phyloP scores from a whole-genome alignment of 2,797 vertebrate genomes.

The Argyrosomus regius region DNA sequence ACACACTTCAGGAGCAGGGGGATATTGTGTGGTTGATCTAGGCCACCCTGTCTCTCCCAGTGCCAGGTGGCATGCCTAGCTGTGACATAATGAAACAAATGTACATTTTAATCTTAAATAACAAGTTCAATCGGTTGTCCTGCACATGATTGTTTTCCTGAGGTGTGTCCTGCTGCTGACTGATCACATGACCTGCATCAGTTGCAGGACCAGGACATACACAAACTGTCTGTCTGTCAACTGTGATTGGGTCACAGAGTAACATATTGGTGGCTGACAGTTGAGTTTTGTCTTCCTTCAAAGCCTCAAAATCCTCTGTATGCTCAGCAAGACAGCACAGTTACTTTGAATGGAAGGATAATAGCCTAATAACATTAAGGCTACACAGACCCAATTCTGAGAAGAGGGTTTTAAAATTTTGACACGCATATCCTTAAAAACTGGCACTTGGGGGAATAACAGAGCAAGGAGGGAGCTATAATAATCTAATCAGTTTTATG shows the following conservation, averaged over 20 bases:
- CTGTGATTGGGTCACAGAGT: conserved; percentile 50
- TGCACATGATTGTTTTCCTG: not conserved
- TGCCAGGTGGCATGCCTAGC: not conserved
- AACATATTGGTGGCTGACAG: conserved; percentile 37
- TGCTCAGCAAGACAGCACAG: not conserved
- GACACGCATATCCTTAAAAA: not conserved
- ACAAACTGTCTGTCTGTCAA: conserved; percentile 30
- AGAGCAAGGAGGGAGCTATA: not conserved
- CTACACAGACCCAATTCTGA: not conserved
- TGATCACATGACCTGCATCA: conserved; percentile 39
- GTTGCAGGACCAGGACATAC: conserved; percentile 7
- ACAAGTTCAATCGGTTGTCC: not conserved
- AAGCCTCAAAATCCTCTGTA: not conserved
- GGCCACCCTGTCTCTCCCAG: not conserved
- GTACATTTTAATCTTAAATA: not conserved
- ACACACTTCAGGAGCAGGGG: not conserved
- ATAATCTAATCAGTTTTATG: not conserved
- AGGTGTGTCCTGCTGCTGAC: conserved; percentile 1
- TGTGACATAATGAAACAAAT: conserved; percentile 8
- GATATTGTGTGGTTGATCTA: not conserved
- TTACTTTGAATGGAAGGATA: conserved; percentile 7
- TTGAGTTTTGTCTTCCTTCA: conserved; percentile 21
- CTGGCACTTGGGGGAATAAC: too few species aligned
- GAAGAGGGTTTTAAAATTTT: not conserved
- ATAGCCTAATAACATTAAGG: not conserved